Conservation (phyloP, 2,797 vertebrate genomes). For the Antrozous pallidus region DNA sequence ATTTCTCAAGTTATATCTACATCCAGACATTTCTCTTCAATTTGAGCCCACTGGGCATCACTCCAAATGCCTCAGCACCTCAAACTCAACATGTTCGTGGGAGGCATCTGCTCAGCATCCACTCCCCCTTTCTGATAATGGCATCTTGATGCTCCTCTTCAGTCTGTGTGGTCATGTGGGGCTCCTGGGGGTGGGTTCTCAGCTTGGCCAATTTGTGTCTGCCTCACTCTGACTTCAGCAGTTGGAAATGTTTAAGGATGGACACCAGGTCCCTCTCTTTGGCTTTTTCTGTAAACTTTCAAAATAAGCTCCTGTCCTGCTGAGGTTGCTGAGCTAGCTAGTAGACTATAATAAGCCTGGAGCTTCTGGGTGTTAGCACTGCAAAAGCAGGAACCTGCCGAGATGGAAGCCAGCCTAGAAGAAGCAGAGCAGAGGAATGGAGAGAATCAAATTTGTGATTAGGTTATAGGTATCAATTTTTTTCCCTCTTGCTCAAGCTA, state of each 20-base stretch:
- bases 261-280: not conserved
- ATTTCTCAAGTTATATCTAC: slow-evolving; percentile 4
- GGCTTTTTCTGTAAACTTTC: not conserved
- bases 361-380: not conserved
- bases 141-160: not conserved
- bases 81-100: not conserved
- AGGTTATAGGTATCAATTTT: not conserved
- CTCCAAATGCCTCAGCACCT: not conserved
- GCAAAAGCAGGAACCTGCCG: not conserved
- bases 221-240: not conserved
- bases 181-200: not conserved
- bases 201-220: not conserved
- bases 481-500: slow-evolving; percentile 8
- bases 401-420: not conserved
- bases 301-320: not conserved
- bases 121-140: not conserved
- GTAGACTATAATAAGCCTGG: not conserved
- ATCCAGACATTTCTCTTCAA: not conserved
- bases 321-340: not conserved
- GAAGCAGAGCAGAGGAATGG: not conserved
- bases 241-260: not conserved
- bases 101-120: not conserved
- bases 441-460: not conserved
- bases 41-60: not conserved
- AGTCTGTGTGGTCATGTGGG: not conserved